phyloP scores from a whole-genome alignment of 92 coral and sea anemone genomes.

The Nematostella vectensis region DNA sequence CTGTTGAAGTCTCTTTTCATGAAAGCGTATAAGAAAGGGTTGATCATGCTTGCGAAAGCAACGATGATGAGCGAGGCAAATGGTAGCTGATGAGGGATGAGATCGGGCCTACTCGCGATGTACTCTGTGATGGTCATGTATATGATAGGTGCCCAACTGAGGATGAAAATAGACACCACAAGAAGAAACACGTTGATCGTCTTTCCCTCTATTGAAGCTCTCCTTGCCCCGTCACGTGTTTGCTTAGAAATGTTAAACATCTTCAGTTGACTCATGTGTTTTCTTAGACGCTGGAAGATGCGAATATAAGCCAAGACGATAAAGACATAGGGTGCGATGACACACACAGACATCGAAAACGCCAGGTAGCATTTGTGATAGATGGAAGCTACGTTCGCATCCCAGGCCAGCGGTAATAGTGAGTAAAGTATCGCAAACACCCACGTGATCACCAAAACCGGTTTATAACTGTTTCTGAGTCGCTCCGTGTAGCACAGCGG shows the following conservation, averaged over 20 bases:
- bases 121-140: constrained; percentile 30
- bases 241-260: constrained; percentile 5
- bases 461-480: constrained; percentile 8
- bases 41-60: constrained; percentile 28
- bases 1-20: constrained; percentile 34
- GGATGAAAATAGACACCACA: constrained; percentile 25
- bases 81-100: constrained; percentile 26
- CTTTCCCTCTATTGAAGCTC: constrained; percentile 40
- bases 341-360: constrained; percentile 15
- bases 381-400: constrained; percentile 2
- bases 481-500: constrained; percentile 16
- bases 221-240: constrained; percentile 21
- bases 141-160: constrained; percentile 50
- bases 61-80: constrained; percentile 14
- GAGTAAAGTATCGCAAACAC: constrained; percentile 10
- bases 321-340: constrained; percentile 29
- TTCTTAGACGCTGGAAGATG: constrained; percentile 15
- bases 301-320: constrained; percentile 27
- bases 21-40: constrained; percentile 43
- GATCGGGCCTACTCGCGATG: constrained; percentile 15
- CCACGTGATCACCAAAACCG: constrained; percentile 23
- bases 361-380: constrained; percentile 34
- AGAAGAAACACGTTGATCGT: constrained; percentile 29
- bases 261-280: constrained; percentile 18
- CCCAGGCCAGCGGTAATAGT: constrained; percentile 23